Base-by-base conservation (phyloP, 2,888 invertebrate species). In the Arctia plantaginis region DNA sequence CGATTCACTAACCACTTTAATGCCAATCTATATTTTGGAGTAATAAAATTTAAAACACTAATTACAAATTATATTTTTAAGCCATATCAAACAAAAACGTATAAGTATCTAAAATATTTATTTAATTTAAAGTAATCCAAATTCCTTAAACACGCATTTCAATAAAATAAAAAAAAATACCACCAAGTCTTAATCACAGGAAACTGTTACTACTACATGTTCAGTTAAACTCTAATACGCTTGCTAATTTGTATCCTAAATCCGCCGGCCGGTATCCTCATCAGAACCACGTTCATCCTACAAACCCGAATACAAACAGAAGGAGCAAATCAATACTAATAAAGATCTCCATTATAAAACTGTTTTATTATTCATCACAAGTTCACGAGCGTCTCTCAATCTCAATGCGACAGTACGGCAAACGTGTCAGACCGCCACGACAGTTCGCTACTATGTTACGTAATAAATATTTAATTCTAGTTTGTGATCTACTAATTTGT, bases 381-480 rank as follows among this genome's bases (percentile, higher is more conserved):
- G 23, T 44, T 33, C 44, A 33, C 47, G 64, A 71, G 44, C 23
- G 41, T 41, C 71, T 69, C 72, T 64, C 67, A 75, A 82, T 74
- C 69, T 59, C 64, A 75, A 77, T 73, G 75, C 41, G 41, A 70
- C 62, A 39, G 55, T 69, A n/a, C 69, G 69, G 23, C 51, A n/a
- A 23, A 73, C 69, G 69, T 59, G 67, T 67, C 70, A 41, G 41
- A 44, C 44, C 47, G 41, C 51, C 47, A 62, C 33, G 47, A 71
- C 47, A 82, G 76, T 79, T 84, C 70, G 75, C 73, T 84, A 75
- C 76, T 80, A 67, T 39, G 74, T 75, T 30, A 62, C 23, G 47
- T 69, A 82, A 78, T 78, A 82, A 83, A 83, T 84, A 84, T 83
- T 83, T 80, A 84, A 82, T 80, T 82, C 82, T 84, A 84, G 80